phyloP scores from a whole-genome alignment of 2,797 vertebrate species.

The Caiman crocodilus region DNA sequence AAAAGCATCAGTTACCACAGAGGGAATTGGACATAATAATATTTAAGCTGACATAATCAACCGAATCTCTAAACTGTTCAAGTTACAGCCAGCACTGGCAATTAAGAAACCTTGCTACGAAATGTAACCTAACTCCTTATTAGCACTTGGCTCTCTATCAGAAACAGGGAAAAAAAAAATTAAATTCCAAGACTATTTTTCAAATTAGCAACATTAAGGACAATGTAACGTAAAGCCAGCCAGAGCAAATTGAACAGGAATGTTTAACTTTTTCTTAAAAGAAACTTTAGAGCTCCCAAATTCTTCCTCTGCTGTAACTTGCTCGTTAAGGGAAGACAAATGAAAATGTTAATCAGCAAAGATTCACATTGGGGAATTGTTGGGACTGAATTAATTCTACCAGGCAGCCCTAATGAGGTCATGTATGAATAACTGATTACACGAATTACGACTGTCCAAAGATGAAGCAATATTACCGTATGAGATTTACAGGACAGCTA shows the following conservation, averaged over 20 bases:
- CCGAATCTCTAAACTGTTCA: slow-evolving; percentile 58
- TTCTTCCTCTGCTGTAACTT: slow-evolving; percentile 66
- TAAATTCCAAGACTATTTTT: slow-evolving; percentile 52
- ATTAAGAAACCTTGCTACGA: slow-evolving; percentile 57
- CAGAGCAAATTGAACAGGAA: neutral
- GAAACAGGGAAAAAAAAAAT: slow-evolving; percentile 16
- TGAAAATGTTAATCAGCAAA: slow-evolving; percentile 70
- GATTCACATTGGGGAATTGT: slow-evolving; percentile 69
- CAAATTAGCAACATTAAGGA: slow-evolving; percentile 68
- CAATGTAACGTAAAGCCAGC: neutral
- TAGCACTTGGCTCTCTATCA: slow-evolving; percentile 59
- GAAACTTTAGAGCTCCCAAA: slow-evolving; percentile 75
- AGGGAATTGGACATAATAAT: slow-evolving; percentile 41
- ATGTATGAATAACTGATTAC: neutral
- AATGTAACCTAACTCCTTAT: slow-evolving; percentile 64
- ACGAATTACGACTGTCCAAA: neutral
- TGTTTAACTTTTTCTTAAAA: slow-evolving; percentile 41
- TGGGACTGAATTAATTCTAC: slow-evolving; percentile 62
- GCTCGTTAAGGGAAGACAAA: slow-evolving; percentile 75
- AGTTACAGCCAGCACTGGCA: slow-evolving; percentile 31
- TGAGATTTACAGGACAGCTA: neutral
- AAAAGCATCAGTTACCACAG: slow-evolving; percentile 45
- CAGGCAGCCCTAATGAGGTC: slow-evolving; percentile 35
- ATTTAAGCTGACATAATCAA: slow-evolving; percentile 55
- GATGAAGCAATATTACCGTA: neutral